Base-by-base conservation (phyloP, 2,888 invertebrate species). In the Lithosia quadra region DNA sequence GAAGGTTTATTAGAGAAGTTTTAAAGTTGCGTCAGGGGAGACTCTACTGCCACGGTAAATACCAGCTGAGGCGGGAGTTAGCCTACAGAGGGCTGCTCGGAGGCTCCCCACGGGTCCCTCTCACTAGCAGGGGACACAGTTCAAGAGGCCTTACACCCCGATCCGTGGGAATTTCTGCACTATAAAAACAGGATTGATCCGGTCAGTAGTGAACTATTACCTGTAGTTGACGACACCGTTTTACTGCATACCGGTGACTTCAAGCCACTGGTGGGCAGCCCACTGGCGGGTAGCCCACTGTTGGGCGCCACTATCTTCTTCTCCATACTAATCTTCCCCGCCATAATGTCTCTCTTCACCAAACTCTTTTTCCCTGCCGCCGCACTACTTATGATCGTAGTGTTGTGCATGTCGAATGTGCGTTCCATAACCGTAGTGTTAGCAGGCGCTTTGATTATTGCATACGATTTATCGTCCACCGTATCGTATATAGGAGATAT, bases 401-500 rank as follows among this genome's bases (percentile, higher is more conserved):
- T 77, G 55, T 90, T 91, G 62, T 86, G 81, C 80, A 87, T 83
- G 22, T 91, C 89, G 64, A 85, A 88, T 0, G 89, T 90, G 53
- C 83, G 76, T 55, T 90, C 89, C 86, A 88, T 85, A 0, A 83
- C 78, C 15, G 74, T 60, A 0, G 82, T 67, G 10, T 81, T 81
- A 0, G 83, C 62, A 34, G 81, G 88, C 0, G 84, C 84, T 71
- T 90, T 92, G 0, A 88, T 81, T 0, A 91, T 63, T 0, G 90
- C 90, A 73, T 91, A 92, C 0, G 92, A 91, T 65, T 92, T 91
- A 53, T 92, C 92, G 65, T 90, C 88, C 0, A 88, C 64, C 82
- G 87, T 85, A 57, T 92, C 92, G 86, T 90, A 93, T 21, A 95
- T 95, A 0, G 95, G 95, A 0, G 95, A 95, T 83, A 95, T 91